These are phyloP conservation scores for Lynx canadensis DNA, from an alignment of 2,113 vertebrate genomes.

Conservation along the genomic window DNA sequence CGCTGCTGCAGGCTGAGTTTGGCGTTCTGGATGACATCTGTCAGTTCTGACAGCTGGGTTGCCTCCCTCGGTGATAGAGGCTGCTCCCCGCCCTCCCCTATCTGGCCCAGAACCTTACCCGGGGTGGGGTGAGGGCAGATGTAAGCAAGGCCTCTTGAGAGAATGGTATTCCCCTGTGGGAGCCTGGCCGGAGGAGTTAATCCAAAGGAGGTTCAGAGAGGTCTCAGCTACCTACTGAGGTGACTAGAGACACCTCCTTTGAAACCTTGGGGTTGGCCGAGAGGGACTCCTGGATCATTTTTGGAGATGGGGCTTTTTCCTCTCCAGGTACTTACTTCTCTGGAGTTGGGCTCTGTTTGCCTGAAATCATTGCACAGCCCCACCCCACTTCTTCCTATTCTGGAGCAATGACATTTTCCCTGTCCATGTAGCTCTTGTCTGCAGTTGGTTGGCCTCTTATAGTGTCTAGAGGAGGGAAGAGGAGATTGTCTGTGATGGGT, in stretches of 20 bases:
- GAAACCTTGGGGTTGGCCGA: background rate
- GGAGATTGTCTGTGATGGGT: background rate
- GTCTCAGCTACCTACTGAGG: background rate
- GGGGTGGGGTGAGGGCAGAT: background rate
- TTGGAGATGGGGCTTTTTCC: background rate
- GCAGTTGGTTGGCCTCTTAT: background rate
- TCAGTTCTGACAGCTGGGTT: constrained; percentile 27
- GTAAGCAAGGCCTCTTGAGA: background rate
- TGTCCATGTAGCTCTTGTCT: background rate
- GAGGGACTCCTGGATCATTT: background rate
- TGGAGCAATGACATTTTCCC: background rate
- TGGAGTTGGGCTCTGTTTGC: background rate
- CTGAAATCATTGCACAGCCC: background rate
- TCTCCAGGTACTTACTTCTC: background rate
- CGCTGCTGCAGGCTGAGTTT: constrained; percentile 34
- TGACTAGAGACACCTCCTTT: background rate
- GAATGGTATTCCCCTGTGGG: background rate
- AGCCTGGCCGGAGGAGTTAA: background rate
- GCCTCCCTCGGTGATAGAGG: background rate
- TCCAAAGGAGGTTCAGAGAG: background rate
- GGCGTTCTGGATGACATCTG: background rate
- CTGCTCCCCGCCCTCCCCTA: background rate
- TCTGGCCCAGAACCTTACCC: background rate
- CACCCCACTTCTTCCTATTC: background rate
- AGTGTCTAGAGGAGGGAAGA: background rate